phyloP scores from a whole-genome alignment of 1,140 invertebrate species.

The Zelostemma sp. region DNA sequence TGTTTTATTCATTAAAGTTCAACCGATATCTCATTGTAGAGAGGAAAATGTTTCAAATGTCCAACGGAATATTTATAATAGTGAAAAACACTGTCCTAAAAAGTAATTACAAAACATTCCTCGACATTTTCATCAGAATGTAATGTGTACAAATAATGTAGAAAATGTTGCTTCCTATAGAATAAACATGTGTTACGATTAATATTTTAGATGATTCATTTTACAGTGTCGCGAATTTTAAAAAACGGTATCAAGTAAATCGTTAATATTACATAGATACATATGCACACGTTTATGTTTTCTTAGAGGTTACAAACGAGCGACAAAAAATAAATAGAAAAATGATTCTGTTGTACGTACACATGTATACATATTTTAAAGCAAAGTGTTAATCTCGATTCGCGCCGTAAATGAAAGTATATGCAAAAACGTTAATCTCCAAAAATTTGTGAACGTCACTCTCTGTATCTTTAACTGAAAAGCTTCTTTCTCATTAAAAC shows the following conservation, averaged over 20 bases:
- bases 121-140: background rate
- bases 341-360: background rate
- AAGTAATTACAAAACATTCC: conserved; percentile 3
- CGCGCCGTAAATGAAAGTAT: background rate
- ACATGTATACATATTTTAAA: background rate
- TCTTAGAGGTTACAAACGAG: background rate
- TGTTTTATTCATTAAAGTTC: conserved; percentile 1
- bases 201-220: background rate
- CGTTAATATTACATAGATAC: conserved; percentile 1
- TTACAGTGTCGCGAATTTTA: background rate
- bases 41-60: background rate
- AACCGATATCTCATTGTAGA: background rate
- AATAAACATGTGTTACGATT: background rate
- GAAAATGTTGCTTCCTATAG: background rate
- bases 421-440: background rate
- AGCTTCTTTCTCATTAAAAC: background rate
- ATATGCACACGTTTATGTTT: background rate
- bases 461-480: background rate
- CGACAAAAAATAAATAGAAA: background rate
- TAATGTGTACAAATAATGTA: conserved; percentile 2
- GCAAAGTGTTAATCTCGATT: background rate
- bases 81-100: conserved; percentile 1
- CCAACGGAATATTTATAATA: background rate
- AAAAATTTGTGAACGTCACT: background rate
- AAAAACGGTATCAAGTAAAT: background rate